Conservation (phyloP, 2,113 vertebrate species). For the Anarrhichthys ocellatus region DNA sequence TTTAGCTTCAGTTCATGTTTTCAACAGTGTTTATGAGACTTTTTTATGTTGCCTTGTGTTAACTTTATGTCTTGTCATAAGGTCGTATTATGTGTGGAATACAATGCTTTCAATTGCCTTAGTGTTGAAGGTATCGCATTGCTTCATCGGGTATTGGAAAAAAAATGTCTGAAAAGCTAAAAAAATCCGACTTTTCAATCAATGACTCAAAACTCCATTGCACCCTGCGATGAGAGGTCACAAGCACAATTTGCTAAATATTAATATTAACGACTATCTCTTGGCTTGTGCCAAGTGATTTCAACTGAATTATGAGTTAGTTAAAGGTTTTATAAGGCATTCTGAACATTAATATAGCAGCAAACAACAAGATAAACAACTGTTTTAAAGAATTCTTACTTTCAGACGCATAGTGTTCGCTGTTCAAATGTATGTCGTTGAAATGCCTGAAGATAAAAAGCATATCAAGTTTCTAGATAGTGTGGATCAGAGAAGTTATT, state of each 20-base stretch:
- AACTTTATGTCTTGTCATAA: background rate
- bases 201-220: background rate
- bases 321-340: too few relatives aligned
- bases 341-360: too few relatives aligned
- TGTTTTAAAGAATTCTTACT: background rate
- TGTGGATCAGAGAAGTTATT: background rate
- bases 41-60: background rate
- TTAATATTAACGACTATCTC: too few relatives aligned
- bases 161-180: too few relatives aligned
- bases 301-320: too few relatives aligned
- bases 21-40: background rate
- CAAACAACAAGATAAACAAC: too few relatives aligned
- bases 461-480: background rate
- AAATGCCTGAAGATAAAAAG: background rate
- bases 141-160: background rate
- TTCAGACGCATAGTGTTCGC: too few relatives aligned
- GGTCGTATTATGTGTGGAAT: background rate
- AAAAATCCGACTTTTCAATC: too few relatives aligned
- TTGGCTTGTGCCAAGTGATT: too few relatives aligned
- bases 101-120: background rate
- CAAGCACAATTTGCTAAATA: background rate
- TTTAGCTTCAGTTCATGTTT: background rate
- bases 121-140: background rate
- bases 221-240: background rate
- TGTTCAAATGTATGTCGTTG: background rate